Base-by-base conservation (phyloP, 2,888 invertebrate species). In the Caenorhabditis sulstoni region DNA sequence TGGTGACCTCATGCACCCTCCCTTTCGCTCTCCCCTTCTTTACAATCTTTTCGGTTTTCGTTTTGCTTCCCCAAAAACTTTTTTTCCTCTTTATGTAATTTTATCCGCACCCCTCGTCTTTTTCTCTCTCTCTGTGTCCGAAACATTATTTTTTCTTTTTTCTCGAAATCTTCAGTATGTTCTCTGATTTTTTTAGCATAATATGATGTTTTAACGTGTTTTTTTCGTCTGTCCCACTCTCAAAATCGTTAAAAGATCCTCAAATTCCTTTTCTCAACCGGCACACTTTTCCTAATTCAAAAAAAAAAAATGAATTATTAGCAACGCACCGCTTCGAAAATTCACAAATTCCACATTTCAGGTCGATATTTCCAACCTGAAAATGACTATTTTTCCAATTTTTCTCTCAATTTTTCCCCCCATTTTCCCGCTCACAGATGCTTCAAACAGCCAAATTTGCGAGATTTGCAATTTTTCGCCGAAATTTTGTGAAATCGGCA, bases 381-480 rank as follows among this genome's bases (percentile, higher is more conserved):
- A 29, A 41, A 41, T 41, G 41, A 41, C 11, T 14, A 58, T 57
- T 55, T 57, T 57, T 47, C 39, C 20, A 20, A 45, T 61, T 29
- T 53, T 45, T 39, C 14, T 18, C 20, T 29, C 45, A 57, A 35
- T 5, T 41, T 39, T 67, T 49, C 57, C 20, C 22, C 18, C 53
- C 20, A n/a, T 53, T 47, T 53, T 23, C 29, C 71, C 29, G 47
- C 41, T 29, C 37, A 9, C 41, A 59, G 52, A 68, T 68, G 68
- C 52, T 44, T 0, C 53, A 37, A 37, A 59, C n/a, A n/a, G n/a
- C n/a, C n/a, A n/a, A n/a, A n/a, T n/a, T 44, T 12, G 8, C 53
- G 55, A 45, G 53, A 61, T 45, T 29, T 61, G 3, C 49, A 16
- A 35, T 55, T 41, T 41, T 49, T 0, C 23, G 41, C 5, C 58